These are phyloP conservation scores for Mamestra configurata DNA, from an alignment of 1,140 invertebrate species.

Conservation along the genomic window DNA sequence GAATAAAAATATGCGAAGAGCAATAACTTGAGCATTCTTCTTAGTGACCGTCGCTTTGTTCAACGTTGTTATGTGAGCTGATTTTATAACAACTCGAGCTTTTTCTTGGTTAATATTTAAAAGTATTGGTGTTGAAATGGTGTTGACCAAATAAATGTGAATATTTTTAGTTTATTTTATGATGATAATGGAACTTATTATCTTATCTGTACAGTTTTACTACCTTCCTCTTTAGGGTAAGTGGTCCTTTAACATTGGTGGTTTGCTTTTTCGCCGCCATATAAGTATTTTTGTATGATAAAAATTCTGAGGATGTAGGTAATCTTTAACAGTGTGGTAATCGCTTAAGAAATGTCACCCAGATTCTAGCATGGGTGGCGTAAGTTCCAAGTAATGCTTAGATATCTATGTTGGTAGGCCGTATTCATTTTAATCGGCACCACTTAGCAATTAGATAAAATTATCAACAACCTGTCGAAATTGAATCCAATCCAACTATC, in stretches of 20 bases:
- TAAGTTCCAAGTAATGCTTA: background rate
- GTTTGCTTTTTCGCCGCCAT: too few species aligned
- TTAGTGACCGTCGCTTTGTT: background rate
- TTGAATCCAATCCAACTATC: background rate
- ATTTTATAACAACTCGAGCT: background rate
- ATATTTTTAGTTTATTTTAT: too few species aligned
- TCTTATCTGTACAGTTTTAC: too few species aligned
- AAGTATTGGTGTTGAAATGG: background rate
- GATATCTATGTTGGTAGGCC: background rate
- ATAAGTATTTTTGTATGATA: background rate
- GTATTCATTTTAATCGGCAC: background rate
- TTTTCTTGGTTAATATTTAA: slow-evolving; percentile 7
- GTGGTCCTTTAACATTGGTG: too few species aligned
- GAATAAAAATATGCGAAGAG: background rate
- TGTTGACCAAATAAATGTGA: too few species aligned
- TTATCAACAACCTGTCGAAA: slow-evolving; percentile 1
- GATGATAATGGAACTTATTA: too few species aligned
- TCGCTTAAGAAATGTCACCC: background rate
- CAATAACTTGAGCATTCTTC: slow-evolving; percentile 34
- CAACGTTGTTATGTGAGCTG: background rate
- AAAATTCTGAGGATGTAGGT: background rate
- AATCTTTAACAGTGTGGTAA: background rate
- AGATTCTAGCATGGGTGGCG: background rate
- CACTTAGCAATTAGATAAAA: background rate
- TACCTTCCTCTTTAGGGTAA: too few species aligned